Evolutionary conservation across 2,888 invertebrate species (phyloP).

Genomic region (Pristionchus exspectatus): DNA sequence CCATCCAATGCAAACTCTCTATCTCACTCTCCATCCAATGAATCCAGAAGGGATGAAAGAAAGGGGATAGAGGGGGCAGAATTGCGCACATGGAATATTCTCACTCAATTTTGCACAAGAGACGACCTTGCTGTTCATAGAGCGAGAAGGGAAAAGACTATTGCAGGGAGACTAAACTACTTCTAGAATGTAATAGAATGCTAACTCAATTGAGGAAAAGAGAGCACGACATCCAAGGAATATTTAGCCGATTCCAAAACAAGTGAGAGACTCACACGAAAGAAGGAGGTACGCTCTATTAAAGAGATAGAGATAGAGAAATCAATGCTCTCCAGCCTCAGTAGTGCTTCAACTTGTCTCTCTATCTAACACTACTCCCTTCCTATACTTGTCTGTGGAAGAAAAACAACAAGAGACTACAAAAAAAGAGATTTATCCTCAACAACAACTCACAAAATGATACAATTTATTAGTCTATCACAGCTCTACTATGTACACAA

Average conservation of each 20-base stretch:
- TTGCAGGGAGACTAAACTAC: background rate
- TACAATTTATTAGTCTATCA: background rate
- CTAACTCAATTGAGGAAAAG: slow-evolving; percentile 29
- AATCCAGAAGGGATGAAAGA: slow-evolving; percentile 28
- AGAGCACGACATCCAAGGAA: background rate
- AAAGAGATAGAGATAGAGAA: slow-evolving; percentile 42
- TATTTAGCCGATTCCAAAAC: slow-evolving; percentile 33
- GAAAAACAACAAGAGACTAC: background rate
- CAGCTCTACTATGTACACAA: slow-evolving; percentile 34
- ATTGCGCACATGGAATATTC: slow-evolving; percentile 23
- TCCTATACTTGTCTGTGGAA: slow-evolving; percentile 43
- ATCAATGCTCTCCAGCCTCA: slow-evolving; percentile 18
- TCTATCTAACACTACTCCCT: slow-evolving; percentile 1
- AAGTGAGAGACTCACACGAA: slow-evolving; percentile 6
- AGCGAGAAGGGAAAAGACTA: background rate
- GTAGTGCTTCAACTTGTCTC: slow-evolving; percentile 20
- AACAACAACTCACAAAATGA: background rate
- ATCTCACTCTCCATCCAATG: slow-evolving; percentile 20
- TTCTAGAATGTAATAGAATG: slow-evolving; percentile 7
- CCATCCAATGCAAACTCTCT: slow-evolving; percentile 42
- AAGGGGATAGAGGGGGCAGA: slow-evolving; percentile 23
- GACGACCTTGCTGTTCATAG: background rate
- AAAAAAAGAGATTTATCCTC: slow-evolving; percentile 8
- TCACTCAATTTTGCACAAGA: background rate
- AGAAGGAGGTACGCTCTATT: slow-evolving; percentile 30